phyloP scores from a whole-genome alignment of 2,888 invertebrate species.

The Agrotis ipsilon region DNA sequence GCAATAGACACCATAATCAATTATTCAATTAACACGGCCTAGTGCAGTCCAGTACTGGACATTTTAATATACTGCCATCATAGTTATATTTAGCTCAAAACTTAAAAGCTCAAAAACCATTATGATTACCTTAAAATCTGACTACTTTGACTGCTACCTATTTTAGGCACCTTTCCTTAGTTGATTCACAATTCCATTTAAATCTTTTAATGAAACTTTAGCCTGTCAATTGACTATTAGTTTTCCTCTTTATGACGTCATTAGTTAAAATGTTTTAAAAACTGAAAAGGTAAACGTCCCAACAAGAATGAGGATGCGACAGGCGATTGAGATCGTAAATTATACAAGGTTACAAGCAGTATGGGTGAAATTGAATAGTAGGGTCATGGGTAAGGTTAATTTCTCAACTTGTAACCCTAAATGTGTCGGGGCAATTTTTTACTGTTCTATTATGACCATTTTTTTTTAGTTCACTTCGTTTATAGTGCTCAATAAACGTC shows the following conservation, averaged over 20 bases:
- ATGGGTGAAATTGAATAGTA: too few relatives aligned
- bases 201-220: neutral
- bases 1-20: constrained; percentile 34
- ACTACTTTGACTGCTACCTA: too few relatives aligned
- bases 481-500: neutral
- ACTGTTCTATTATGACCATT: too few relatives aligned
- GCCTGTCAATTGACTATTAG: neutral
- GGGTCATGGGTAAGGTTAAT: too few relatives aligned
- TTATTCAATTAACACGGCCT: constrained; percentile 28
- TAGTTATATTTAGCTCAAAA: constrained; percentile 10
- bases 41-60: constrained; percentile 18
- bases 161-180: neutral
- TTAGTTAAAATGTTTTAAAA: constrained; percentile 16
- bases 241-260: constrained; percentile 1
- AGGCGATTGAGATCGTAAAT: neutral
- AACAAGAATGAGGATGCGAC: neutral
- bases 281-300: neutral
- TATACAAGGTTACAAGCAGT: too few relatives aligned
- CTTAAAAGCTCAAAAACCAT: too few relatives aligned
- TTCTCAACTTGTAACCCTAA: too few relatives aligned
- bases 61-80: constrained; percentile 22
- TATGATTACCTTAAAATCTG: too few relatives aligned
- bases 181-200: neutral
- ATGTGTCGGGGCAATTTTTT: too few relatives aligned
- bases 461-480: too few relatives aligned